Base-by-base conservation (phyloP, 2,797 vertebrate species). In the Sparus aurata region DNA sequence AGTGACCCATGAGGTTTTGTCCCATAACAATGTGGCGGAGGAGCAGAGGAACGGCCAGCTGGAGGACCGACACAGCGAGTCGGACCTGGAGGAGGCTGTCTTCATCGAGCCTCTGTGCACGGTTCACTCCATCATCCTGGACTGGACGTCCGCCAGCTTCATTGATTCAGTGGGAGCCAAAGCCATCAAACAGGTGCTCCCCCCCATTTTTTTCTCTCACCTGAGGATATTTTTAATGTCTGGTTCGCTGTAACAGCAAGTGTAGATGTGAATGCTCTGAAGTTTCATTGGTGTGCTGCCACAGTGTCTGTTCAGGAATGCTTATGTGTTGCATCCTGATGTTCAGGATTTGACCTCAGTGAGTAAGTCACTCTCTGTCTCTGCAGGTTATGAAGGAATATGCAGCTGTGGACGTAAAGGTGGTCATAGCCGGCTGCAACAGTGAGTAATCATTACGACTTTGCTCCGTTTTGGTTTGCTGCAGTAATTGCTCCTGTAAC, bases 91-190 rank as follows among this genome's bases (percentile, higher is more conserved):
- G 66, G 96, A 96, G 20, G 67, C 84, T 0, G 75, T 94, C 27
- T 96, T 97, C 78, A 91, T 98, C 59, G 87, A 93, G 10, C 90
- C 92, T 0, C 77, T 92, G 34, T 38, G 87, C 9, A 70, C 89
- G 0, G 43, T 97, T 75, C 97, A 96, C 85, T 94, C 95, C 60
- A 75, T 99, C 89, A 91, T 99, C 87, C 93, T 99, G 90, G 98
- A 99, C 94, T 97, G 98, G 82, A 95, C 96, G 0, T 91, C 96
- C 0, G 96, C 95, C 85, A 97, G 95, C 93, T 99, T 99, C 82
- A 93, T 98, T 7, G 98, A 99, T 92, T 98, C 97, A 0, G 98
- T 99, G 54, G 98, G 97, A 87, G 97, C 95, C 20, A 99, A 99
- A 94, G 94, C 96, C 75, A 71, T 99, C 80, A 97, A 97, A 91